A percentile compares a stretch with the other conserved stretches of the same genome.
phyloP scores from a whole-genome alignment of 2,113 vertebrate genomes.

The Xenopus laevis region DNA sequence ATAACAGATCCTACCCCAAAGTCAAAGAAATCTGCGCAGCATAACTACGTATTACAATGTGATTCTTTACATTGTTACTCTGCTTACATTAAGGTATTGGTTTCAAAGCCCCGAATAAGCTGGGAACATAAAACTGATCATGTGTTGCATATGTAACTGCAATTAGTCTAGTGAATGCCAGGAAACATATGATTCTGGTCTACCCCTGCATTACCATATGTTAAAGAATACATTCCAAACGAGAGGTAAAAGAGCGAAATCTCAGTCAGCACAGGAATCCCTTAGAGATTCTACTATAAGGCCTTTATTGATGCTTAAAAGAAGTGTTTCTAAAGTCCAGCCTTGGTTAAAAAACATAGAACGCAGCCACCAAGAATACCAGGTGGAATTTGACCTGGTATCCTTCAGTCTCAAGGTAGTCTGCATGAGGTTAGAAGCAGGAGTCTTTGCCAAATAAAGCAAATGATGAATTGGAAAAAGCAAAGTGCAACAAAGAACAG shows the following conservation, averaged over 20 bases:
- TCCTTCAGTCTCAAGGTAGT: slow-evolving; percentile 27
- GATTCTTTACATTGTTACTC: too few species aligned
- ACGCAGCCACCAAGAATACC: slow-evolving; percentile 27
- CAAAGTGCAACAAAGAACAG: slow-evolving; percentile 21
- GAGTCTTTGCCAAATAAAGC: slow-evolving; percentile 35
- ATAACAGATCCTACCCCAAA: too few species aligned
- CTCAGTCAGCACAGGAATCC: slow-evolving; percentile 30
- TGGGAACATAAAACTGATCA: neutral
- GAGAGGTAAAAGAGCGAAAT: slow-evolving; percentile 21
- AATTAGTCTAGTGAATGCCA: slow-evolving; percentile 34
- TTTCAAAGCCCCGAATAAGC: too few species aligned
- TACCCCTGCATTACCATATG: slow-evolving; percentile 15
- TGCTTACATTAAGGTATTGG: too few species aligned
- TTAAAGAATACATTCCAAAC: slow-evolving; percentile 25
- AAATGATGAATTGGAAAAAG: slow-evolving; percentile 36
- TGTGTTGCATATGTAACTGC: slow-evolving; percentile 7
- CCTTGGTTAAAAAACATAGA: slow-evolving; percentile 28
- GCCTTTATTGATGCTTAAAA: slow-evolving; percentile 36
- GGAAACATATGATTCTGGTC: slow-evolving; percentile 32
- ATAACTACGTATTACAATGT: too few species aligned
- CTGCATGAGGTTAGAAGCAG: neutral
- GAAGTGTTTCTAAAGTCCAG: slow-evolving; percentile 27
- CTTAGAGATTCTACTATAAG: slow-evolving; percentile 20
- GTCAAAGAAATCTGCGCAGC: too few species aligned
- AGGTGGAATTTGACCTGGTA: slow-evolving; percentile 28